Evolutionary conservation across 2,888 invertebrate species (phyloP).

Genomic region (Thymelicus acteon): DNA sequence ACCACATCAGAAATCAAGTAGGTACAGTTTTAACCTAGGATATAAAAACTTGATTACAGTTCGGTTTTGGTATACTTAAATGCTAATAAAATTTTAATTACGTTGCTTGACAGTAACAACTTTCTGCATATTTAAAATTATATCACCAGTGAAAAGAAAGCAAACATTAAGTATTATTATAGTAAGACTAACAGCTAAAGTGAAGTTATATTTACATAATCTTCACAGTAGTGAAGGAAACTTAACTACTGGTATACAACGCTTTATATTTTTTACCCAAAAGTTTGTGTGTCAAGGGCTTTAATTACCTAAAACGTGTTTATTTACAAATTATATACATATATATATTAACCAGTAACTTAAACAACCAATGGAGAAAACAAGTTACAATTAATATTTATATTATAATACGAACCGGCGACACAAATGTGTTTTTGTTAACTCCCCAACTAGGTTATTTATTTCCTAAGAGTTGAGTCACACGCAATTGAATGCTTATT

Average conservation of each 20-base stretch:
- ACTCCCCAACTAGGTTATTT: not conserved
- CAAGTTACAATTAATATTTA: not conserved
- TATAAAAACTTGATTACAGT: too few species aligned
- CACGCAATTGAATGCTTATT: not conserved
- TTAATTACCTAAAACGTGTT: not conserved
- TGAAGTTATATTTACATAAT: not conserved
- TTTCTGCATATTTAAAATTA: too few species aligned
- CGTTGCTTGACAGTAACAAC: too few species aligned
- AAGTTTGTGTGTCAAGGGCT: slow-evolving; percentile 37
- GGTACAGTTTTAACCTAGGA: too few species aligned
- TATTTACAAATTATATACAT: not conserved
- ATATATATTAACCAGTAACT: slow-evolving; percentile 8
- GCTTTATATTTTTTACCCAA: slow-evolving; percentile 21
- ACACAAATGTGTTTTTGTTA: not conserved
- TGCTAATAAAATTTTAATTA: too few species aligned
- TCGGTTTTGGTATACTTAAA: too few species aligned
- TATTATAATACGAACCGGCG: not conserved
- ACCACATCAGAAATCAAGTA: too few species aligned
- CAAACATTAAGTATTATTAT: too few species aligned
- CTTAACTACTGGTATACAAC: slow-evolving; percentile 39
- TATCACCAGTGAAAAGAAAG: too few species aligned
- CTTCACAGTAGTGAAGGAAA: slow-evolving; percentile 26
- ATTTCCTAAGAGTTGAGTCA: not conserved
- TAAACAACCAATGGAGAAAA: not conserved
- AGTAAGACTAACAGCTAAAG: too few species aligned